Conservation (phyloP, 2,797 vertebrate genomes). For the Pampus argenteus region DNA sequence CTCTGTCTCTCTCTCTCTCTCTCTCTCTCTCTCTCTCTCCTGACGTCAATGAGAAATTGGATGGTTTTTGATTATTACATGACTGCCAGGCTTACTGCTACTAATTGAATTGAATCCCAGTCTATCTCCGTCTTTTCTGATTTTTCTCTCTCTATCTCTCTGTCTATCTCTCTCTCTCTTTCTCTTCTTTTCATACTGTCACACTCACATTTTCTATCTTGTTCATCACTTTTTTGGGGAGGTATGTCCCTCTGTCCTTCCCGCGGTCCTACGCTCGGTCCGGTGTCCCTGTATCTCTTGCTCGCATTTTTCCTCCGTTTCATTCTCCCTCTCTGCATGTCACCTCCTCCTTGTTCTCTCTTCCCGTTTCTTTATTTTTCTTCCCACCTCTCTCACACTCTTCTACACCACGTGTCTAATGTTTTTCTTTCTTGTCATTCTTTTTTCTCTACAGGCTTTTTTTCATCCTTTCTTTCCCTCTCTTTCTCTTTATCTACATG, state of each 20-base stretch:
- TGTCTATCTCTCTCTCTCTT: constrained; percentile 33
- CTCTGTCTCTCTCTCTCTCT: background rate
- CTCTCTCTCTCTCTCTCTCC: constrained; percentile 43
- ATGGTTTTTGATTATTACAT: constrained; percentile 75
- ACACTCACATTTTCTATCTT: constrained; percentile 42
- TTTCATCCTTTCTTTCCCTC: constrained; percentile 33
- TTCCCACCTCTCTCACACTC: constrained; percentile 1
- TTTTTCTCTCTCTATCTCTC: constrained; percentile 10
- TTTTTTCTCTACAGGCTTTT: constrained; percentile 40
- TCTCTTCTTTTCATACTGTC: constrained; percentile 26
- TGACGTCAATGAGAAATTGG: constrained; percentile 75
- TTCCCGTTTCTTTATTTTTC: constrained; percentile 11
- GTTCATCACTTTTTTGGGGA: constrained; percentile 39
- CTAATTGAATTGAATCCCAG: constrained; percentile 79
- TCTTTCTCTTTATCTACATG: constrained; percentile 34
- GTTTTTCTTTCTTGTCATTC: constrained; percentile 25
- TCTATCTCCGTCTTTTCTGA: constrained; percentile 45
- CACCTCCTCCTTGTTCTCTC: constrained; percentile 12
- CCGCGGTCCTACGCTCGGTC: too few species aligned
- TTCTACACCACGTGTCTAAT: background rate
- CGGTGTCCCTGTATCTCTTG: constrained; percentile 27
- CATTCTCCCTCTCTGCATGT: constrained; percentile 24
- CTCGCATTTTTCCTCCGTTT: constrained; percentile 7
- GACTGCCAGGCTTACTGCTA: constrained; percentile 74
- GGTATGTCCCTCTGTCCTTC: constrained; percentile 16